Base-by-base conservation (phyloP, 2,797 vertebrate species). In the Danio aesculapii region DNA sequence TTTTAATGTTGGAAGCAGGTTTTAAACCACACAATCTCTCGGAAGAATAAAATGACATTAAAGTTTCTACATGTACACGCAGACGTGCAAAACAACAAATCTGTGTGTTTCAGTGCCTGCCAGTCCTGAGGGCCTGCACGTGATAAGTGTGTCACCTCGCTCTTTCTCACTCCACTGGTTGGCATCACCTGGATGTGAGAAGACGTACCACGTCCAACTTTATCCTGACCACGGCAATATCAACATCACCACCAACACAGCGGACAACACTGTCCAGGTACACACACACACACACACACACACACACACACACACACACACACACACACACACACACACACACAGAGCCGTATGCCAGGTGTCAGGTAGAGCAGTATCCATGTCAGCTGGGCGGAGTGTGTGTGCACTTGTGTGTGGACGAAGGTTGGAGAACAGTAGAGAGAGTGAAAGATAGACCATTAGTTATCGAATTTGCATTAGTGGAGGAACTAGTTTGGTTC, bases 321-420 rank as follows among this genome's bases (percentile, higher is more conserved):
- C 57, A 43, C 68, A 57, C 10, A 52, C 21, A 79, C 70, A 62
- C 75, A 76, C 19, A 30, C 30, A 30, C 30, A 30, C 30, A 1
- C 30, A 68, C 49, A 53, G 41, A 43, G 49, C 75, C 52, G 61
- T 89, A 88, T 90, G 91, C 88, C 90, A 95, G 92, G 90, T 88
- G 90, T 94, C 95, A 93, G 95, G 87, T 96, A 89, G 59, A 72
- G n/a, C 78, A 78, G 84, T 84, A 94, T 95, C 95, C 92, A 88
- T 95, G 93, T 95, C 95, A 93, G 89, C 88, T 94, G 91, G 92
- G 93, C 94, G 92, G 92, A 92, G 94, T 93, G 91, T 91, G 68
- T 30, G 30, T 30, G 30, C 30, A 30, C 30, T 30, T 30, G 30
- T 30, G 30, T 30, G 30, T 30, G 30, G 44, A 43, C 17, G 71